Evolutionary conservation across 2,113 vertebrate species (phyloP), one percentile per base, ranked within the genome.

Genomic region (Ranitomeya variabilis): DNA sequence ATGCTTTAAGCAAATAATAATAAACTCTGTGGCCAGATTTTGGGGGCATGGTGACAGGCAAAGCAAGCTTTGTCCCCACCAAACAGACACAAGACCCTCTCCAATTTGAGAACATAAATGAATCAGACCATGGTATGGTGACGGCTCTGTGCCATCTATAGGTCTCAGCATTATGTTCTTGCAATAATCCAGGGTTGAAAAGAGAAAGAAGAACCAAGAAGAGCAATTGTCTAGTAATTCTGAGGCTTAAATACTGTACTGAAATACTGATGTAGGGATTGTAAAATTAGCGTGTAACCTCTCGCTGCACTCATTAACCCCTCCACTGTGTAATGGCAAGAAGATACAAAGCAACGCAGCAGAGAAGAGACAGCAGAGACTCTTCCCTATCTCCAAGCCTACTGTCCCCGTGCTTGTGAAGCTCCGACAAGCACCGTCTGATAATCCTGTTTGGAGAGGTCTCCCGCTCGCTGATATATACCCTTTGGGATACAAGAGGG

Each of bases 401-500:
- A 54, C 62, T 79, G 81, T 85, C 87, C 87, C 74, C 69, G 83
- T 78, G 45, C 73, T 89, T 83, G 87, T 71, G 82, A 79, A 89
- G 81, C 87, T 89, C 81, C 79, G 81, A 83, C 87, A 85, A 79
- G 81, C 71, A 85, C 64, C 57, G 81, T 85, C 87, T 79, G 82
- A 85, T 89, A 89, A 89, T 89, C 87, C 87, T 89, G 87, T 89
- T 89, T 89, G 73, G 87, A 89, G 87, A 89, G 82, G 87, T 89
- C 87, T 89, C 74, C 82, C 45, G 82, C 87, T 89, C 18, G 54
- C 87, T 85, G 87, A 89, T 89, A 89, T 85, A 85, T 79, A 89
- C 87, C 87, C 87, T 89, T 89, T 89, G 82, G 87, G 87, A 89
- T 89, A 89, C 87, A 89, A 89, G 87, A 89, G 82, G 87, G 87